Conservation (phyloP, 2,888 invertebrate genomes). For the Trimorus sp. region DNA sequence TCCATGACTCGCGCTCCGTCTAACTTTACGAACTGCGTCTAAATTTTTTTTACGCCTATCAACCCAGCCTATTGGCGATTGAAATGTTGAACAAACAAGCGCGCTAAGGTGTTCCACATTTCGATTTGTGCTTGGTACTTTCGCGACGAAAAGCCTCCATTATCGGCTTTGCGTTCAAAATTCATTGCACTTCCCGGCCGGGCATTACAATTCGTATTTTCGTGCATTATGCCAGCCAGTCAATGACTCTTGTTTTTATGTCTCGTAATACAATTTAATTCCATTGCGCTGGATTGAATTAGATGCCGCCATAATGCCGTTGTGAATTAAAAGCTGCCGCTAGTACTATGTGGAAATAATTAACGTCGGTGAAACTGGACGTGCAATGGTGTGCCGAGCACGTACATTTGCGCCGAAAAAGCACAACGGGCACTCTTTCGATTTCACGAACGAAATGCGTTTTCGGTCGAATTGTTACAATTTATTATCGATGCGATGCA, state of each 20-base stretch:
- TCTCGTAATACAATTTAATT: too few relatives aligned
- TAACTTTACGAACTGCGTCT: constrained; percentile 27
- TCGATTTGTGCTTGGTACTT: constrained; percentile 28
- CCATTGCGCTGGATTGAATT: too few relatives aligned
- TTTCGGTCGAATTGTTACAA: constrained; percentile 65
- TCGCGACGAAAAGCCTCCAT: constrained; percentile 9
- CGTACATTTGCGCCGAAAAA: too few relatives aligned
- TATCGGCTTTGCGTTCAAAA: constrained; percentile 35
- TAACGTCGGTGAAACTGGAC: not conserved
- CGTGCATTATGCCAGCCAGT: constrained; percentile 13
- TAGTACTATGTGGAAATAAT: too few relatives aligned
- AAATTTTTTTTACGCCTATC: constrained; percentile 16
- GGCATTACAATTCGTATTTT: constrained; percentile 16
- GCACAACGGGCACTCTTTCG: constrained; percentile 39
- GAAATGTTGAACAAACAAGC: constrained; percentile 22
- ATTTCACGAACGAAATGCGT: constrained; percentile 54
- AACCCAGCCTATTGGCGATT: constrained; percentile 30
- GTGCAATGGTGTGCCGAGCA: not conserved
- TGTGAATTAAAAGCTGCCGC: too few relatives aligned
- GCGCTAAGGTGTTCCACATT: constrained; percentile 29
- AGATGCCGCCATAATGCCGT: too few relatives aligned
- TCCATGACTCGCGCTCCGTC: constrained; percentile 13
- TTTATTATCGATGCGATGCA: constrained; percentile 67
- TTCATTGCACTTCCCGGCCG: constrained; percentile 24
- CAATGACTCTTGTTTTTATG: constrained; percentile 8